Evolutionary conservation across 2,797 vertebrate genomes (phyloP).

Genomic region (Nannoperca australis): DNA sequence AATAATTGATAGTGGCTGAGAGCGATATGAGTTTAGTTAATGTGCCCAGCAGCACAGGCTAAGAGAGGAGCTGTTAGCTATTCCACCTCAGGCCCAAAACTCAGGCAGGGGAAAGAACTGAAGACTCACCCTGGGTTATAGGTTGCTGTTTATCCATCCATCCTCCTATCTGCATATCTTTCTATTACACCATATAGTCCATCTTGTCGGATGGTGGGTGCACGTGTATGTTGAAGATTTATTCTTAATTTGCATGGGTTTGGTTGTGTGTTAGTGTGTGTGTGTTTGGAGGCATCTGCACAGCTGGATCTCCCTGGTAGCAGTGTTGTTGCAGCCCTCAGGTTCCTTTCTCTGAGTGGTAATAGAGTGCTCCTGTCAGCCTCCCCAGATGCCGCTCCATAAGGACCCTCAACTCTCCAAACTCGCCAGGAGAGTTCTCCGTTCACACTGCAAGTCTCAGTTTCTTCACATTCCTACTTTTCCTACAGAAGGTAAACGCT

Average conservation of each 20-base stretch:
- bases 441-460: conserved; percentile 51
- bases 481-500: conserved; percentile 26
- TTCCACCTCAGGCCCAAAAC: conserved; percentile 79
- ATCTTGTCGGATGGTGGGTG: conserved; percentile 27
- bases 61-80: conserved; percentile 84
- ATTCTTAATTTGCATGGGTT: conserved; percentile 67
- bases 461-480: conserved; percentile 21
- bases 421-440: conserved; percentile 70
- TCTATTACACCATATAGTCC: conserved; percentile 33
- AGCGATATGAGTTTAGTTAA: conserved; percentile 90
- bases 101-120: conserved; percentile 60
- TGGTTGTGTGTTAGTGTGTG: conserved; percentile 43
- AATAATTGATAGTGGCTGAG: conserved; percentile 90
- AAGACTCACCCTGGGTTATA: conserved; percentile 49
- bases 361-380: conserved; percentile 85
- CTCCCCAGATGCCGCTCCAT: conserved; percentile 83
- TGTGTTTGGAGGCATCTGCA: conserved; percentile 72
- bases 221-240: conserved; percentile 22
- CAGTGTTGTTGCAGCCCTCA: conserved; percentile 74
- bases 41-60: conserved; percentile 87
- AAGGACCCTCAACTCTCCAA: conserved; percentile 71
- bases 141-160: conserved; percentile 39
- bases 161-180: conserved; percentile 27
- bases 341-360: conserved; percentile 83
- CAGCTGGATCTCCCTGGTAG: conserved; percentile 85